Evolutionary conservation across 2,113 vertebrate species (phyloP).

Genomic region (Eurystomus gularis): DNA sequence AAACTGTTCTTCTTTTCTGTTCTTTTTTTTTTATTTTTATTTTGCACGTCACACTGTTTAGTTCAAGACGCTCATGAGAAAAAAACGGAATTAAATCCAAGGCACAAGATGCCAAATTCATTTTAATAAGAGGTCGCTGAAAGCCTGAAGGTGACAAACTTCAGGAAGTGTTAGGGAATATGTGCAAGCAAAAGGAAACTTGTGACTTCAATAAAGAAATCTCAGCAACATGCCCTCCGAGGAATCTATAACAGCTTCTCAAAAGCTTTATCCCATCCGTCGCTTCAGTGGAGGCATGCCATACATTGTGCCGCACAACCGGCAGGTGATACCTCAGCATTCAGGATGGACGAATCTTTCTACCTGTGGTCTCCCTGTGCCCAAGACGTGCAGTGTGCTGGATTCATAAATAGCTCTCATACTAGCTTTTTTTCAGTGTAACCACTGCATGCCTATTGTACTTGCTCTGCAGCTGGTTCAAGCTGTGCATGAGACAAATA

Average conservation of each 20-base stretch:
- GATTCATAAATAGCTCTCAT: neutral
- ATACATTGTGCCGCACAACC: neutral
- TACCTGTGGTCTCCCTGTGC: neutral
- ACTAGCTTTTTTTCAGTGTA: neutral
- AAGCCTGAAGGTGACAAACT: slow-evolving; percentile 57
- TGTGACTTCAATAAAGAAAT: slow-evolving; percentile 39
- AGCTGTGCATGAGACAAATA: slow-evolving; percentile 72
- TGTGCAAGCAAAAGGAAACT: slow-evolving; percentile 20
- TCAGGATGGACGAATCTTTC: neutral
- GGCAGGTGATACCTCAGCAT: neutral
- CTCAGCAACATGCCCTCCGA: neutral
- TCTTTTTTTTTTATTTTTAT: neutral
- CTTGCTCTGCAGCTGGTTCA: slow-evolving; percentile 73
- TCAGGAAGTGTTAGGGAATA: slow-evolving; percentile 55
- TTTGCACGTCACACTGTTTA: neutral
- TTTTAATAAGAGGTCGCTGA: slow-evolving; percentile 34
- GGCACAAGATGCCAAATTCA: slow-evolving; percentile 5
- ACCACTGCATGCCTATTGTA: slow-evolving; percentile 43
- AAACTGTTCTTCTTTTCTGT: neutral
- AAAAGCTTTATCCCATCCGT: slow-evolving; percentile 68
- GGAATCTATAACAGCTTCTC: slow-evolving; percentile 68
- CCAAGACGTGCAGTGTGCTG: neutral
- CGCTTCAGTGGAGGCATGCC: neutral
- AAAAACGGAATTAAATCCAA: slow-evolving; percentile 41
- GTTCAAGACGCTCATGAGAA: neutral